A percentile compares a stretch with the other conserved stretches of the same genome.
phyloP scores from a whole-genome alignment of 1,140 invertebrate species.

The Caenorhabditis briggsae region DNA sequence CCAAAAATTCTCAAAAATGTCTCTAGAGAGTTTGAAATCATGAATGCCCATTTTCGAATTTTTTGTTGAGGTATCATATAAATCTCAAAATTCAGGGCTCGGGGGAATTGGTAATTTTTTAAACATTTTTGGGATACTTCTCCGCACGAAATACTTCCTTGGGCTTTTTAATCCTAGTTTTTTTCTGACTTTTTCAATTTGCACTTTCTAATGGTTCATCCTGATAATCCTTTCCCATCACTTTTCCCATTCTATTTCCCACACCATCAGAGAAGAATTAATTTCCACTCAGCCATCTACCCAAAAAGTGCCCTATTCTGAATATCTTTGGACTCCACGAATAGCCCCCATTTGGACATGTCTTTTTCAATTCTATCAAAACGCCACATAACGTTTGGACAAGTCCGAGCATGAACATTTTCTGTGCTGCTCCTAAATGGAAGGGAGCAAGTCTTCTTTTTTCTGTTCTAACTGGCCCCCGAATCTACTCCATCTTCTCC shows the following conservation, averaged over 20 bases:
- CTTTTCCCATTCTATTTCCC: neutral
- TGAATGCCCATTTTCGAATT: too few relatives aligned
- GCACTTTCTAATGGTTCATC: too few relatives aligned
- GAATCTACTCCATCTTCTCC: conserved; percentile 40
- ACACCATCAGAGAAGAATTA: neutral
- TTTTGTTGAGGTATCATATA: too few relatives aligned
- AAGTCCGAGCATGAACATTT: neutral
- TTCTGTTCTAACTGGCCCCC: neutral
- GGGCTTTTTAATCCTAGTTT: too few relatives aligned
- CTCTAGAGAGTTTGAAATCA: too few relatives aligned
- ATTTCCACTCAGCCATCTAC: neutral
- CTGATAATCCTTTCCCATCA: neutral
- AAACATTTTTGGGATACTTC: too few relatives aligned
- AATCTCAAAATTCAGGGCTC: too few relatives aligned
- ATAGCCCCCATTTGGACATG: conserved; percentile 1
- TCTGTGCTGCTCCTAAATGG: neutral
- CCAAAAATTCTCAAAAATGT: too few relatives aligned
- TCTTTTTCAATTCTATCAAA: conserved; percentile 22
- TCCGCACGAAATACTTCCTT: too few relatives aligned
- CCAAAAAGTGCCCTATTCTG: conserved; percentile 3
- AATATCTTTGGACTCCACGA: neutral
- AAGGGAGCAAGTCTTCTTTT: neutral
- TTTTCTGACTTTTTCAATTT: too few relatives aligned
- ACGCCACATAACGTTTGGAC: neutral
- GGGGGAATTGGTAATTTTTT: too few relatives aligned